phyloP scores from a whole-genome alignment of 2,113 vertebrate genomes.

The Balaenoptera acutorostrata region DNA sequence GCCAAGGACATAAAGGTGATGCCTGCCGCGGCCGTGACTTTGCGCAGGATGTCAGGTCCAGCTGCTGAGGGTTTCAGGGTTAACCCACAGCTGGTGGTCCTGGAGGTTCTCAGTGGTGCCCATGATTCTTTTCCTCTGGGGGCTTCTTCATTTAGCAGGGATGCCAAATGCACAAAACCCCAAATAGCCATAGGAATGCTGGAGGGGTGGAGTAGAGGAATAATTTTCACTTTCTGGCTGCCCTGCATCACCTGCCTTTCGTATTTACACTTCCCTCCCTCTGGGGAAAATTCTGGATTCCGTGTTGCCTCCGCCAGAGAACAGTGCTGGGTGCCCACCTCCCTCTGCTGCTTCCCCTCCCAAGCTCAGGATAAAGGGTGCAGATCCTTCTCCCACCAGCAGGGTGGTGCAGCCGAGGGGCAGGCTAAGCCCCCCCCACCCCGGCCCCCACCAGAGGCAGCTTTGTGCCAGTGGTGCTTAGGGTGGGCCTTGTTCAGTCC shows the following conservation, averaged over 20 bases:
- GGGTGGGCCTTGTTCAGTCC: accelerated
- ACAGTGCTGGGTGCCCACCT: neutral
- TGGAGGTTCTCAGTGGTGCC: accelerated
- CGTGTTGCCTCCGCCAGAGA: neutral
- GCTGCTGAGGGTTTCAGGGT: accelerated
- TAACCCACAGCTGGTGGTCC: accelerated
- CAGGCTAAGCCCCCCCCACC: accelerated
- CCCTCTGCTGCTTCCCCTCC: neutral
- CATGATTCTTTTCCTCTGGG: accelerated
- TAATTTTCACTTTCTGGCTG: accelerated
- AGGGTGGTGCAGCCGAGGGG: no score
- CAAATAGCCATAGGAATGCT: accelerated
- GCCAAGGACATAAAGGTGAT: accelerated
- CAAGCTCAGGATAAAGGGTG: neutral
- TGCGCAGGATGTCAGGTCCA: accelerated
- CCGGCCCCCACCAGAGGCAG: neutral
- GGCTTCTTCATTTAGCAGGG: neutral
- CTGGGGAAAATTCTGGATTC: neutral
- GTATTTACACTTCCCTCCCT: neutral
- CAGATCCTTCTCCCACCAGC: neutral
- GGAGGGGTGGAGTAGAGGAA: accelerated
- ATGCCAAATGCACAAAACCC: no score
- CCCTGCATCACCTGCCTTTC: accelerated
- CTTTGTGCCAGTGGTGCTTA: neutral
- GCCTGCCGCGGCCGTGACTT: accelerated